Percentiles rank a stretch among this genome's conserved stretches.
Conservation (phyloP, 2,113 vertebrate species). For the Xiphophorus maculatus region DNA sequence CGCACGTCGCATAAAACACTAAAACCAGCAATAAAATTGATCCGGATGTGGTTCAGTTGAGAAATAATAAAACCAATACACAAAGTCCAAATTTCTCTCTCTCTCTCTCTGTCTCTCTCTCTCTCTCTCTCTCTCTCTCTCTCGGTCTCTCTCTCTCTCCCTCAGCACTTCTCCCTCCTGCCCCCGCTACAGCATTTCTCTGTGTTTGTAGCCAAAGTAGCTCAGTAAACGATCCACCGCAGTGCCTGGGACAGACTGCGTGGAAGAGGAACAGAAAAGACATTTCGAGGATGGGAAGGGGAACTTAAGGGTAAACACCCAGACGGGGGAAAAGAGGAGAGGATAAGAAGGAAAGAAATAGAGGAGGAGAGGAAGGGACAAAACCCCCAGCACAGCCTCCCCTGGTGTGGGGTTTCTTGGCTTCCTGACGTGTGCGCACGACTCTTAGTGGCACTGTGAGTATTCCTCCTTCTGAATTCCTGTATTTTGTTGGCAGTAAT, state of each 20-base stretch:
- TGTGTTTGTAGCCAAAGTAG: constrained; percentile 61
- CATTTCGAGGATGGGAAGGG: constrained; percentile 72
- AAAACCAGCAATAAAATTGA: no score
- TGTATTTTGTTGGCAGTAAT: constrained; percentile 28
- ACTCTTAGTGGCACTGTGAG: constrained; percentile 74
- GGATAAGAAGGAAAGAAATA: constrained; percentile 2
- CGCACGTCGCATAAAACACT: no score
- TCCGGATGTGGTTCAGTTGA: no score
- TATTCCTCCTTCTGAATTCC: constrained; percentile 32
- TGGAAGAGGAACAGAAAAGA: constrained; percentile 59
- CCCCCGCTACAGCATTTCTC: constrained; percentile 45
- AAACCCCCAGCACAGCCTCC: constrained; percentile 48
- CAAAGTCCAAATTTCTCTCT: not conserved
- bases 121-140: constrained; percentile 9
- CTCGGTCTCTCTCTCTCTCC: constrained; percentile 23
- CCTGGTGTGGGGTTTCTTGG: constrained; percentile 66
- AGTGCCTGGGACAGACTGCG: constrained; percentile 73
- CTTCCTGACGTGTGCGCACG: constrained; percentile 71
- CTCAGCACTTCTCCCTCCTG: constrained; percentile 27
- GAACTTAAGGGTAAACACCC: constrained; percentile 53
- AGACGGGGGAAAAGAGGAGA: constrained; percentile 3
- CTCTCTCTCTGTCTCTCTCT: not conserved
- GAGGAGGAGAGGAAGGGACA: constrained; percentile 27
- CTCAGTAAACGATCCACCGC: constrained; percentile 72
- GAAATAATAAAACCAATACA: not conserved